A percentile compares a stretch with the other conserved stretches of the same genome.
Conservation (phyloP, 2,888 invertebrate species). For the Eudemis profundana region DNA sequence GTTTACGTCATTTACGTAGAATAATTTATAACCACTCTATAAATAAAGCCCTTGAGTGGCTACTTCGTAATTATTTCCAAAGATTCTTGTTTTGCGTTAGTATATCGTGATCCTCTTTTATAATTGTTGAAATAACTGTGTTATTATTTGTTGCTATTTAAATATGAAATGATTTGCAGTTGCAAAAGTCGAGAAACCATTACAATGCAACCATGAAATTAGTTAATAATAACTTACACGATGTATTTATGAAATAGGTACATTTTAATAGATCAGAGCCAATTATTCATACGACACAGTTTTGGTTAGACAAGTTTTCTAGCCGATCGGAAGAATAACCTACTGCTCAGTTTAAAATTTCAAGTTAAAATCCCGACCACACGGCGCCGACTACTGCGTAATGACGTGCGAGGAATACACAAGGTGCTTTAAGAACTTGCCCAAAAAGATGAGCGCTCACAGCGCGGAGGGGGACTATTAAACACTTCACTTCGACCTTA, state of each 20-base stretch:
- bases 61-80: background rate
- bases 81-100: slow-evolving; percentile 1
- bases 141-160: too few species aligned
- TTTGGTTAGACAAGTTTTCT: background rate
- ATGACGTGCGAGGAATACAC: slow-evolving; percentile 45
- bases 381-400: slow-evolving; percentile 23
- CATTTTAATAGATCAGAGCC: too few species aligned
- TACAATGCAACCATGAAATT: too few species aligned
- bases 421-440: slow-evolving; percentile 43
- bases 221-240: too few species aligned
- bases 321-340: background rate
- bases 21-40: slow-evolving; percentile 24
- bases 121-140: background rate
- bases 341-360: slow-evolving; percentile 27
- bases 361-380: slow-evolving; percentile 31
- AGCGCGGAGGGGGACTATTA: slow-evolving; percentile 56
- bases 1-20: slow-evolving; percentile 55
- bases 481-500: slow-evolving; percentile 53
- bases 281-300: background rate
- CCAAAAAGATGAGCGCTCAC: slow-evolving; percentile 41
- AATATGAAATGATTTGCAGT: too few species aligned
- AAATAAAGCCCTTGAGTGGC: slow-evolving; percentile 35
- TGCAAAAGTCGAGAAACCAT: too few species aligned
- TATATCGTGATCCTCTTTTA: background rate
- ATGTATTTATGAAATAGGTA: too few species aligned